Base-by-base conservation (phyloP, 2,797 vertebrate species). In the Macroramphosus scolopax region DNA sequence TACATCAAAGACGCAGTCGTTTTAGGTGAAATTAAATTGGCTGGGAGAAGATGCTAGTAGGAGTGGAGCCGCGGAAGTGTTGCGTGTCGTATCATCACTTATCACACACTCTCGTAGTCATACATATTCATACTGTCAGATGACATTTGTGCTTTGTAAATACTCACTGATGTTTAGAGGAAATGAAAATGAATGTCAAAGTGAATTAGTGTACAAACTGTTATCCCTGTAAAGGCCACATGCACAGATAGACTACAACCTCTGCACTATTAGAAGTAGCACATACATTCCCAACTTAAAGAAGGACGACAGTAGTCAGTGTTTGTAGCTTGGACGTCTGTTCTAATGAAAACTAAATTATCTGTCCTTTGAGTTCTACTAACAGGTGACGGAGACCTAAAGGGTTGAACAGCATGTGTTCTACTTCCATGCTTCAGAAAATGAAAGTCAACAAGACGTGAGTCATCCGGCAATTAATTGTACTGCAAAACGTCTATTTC, bases 91-190 rank as follows among this genome's bases (percentile, higher is more conserved):
- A 64, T 75, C 73, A 63, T 77, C 62, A 74, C 80, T 81, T 59
- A 73, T 80, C 77, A 80, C 61, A 69, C 60, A 68, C 31, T 28
- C 53, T 13, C 41, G 51, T 34, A 28, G 25, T 63, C 45, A 67
- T 79, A 28, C 64, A 76, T 82, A 84, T 82, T 77, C 36, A 76
- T 74, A 9, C 29, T 17, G 33, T 57, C 59, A 49, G 68, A 49
- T 65, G 67, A 71, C 28, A 8, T 39, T 62, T 33, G 18, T 51
- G 55, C 46, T 58, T 77, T 57, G 53, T 66, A 77, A 75, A 77
- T 75, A 63, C 65, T 17, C 44, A 48, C 13, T 60, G 48, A 52
- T 46, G 62, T 47, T 69, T 37, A 39, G 50, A 57, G 52, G 62
- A 74, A 55, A 74, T 49, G 54, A 57, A 59, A 60, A 51, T 26